phyloP scores from a whole-genome alignment of 2,797 vertebrate species.

The Spea hammondii region DNA sequence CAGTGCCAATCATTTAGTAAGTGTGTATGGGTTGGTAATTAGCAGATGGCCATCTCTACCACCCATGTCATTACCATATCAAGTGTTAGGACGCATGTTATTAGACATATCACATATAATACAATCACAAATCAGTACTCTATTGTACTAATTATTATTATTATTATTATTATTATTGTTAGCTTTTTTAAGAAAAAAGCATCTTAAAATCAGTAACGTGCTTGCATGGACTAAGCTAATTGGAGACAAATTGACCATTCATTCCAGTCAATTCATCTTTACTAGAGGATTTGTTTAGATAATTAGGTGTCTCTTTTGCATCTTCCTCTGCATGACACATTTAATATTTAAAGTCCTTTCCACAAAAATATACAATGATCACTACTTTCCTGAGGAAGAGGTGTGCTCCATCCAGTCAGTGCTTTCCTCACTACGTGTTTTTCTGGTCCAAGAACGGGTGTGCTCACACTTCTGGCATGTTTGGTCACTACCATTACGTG shows the following conservation, averaged over 20 bases:
- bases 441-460: slow-evolving; percentile 57
- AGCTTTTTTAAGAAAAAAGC: too few relatives aligned
- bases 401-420: slow-evolving; percentile 5
- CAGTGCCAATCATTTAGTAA: too few relatives aligned
- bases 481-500: slow-evolving; percentile 52
- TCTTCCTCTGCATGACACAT: slow-evolving; percentile 37
- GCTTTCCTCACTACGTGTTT: slow-evolving; percentile 33
- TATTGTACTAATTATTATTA: background rate
- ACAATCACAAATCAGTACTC: background rate
- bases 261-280: slow-evolving; percentile 25
- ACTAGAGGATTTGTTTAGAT: slow-evolving; percentile 22
- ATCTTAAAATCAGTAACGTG: background rate
- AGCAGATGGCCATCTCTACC: too few relatives aligned
- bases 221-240: slow-evolving; percentile 27
- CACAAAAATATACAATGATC: slow-evolving; percentile 44
- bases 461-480: slow-evolving; percentile 43
- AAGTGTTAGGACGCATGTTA: too few relatives aligned
- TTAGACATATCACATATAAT: background rate
- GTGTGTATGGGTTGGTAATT: too few relatives aligned
- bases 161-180: too few relatives aligned
- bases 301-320: slow-evolving; percentile 54
- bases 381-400: slow-evolving; percentile 58
- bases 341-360: slow-evolving; percentile 57
- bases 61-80: too few relatives aligned
- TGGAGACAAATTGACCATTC: slow-evolving; percentile 1